A percentile compares a stretch with the other conserved stretches of the same genome.
phyloP scores from a whole-genome alignment of 2,113 vertebrate genomes.

The Perca fluviatilis region DNA sequence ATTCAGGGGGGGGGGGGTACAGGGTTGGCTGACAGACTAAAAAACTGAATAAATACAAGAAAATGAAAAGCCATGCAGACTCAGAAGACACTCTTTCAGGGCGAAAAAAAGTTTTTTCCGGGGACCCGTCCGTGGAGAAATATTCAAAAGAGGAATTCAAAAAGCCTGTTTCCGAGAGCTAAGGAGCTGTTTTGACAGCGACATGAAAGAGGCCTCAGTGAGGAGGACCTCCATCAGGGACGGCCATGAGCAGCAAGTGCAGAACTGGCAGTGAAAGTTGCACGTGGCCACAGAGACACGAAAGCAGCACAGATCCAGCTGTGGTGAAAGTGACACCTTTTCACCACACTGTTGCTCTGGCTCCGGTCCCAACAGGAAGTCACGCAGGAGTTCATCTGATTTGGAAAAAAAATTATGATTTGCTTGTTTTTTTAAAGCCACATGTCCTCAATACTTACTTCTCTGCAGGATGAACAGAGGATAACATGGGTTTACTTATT shows the following conservation, averaged over 20 bases:
- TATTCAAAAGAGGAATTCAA: slow-evolving; percentile 23
- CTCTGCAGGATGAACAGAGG: neutral
- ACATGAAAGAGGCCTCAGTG: slow-evolving; percentile 26
- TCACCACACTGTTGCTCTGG: slow-evolving; percentile 4
- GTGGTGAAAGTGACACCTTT: slow-evolving; percentile 5
- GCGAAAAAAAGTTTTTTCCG: neutral
- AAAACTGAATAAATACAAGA: slow-evolving; percentile 24
- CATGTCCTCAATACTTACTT: neutral
- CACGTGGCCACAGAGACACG: slow-evolving; percentile 2
- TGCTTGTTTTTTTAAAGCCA: neutral
- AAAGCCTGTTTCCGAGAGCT: slow-evolving; percentile 7
- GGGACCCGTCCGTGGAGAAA: neutral
- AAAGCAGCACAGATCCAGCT: slow-evolving; percentile 16
- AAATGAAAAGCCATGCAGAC: slow-evolving; percentile 15
- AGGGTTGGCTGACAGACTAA: slow-evolving; percentile 9
- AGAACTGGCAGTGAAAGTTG: neutral
- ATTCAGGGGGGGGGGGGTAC: slow-evolving; percentile 8
- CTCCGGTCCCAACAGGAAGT: neutral
- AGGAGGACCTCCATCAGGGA: slow-evolving; percentile 19
- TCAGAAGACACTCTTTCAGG: neutral
- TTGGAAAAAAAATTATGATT: neutral
- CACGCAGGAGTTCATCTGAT: neutral
- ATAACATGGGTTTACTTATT: neutral
- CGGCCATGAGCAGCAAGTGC: neutral
- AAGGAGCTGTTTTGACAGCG: slow-evolving; percentile 32